Conservation (phyloP, 2,113 vertebrate species). For the Brachyistius frenatus region DNA sequence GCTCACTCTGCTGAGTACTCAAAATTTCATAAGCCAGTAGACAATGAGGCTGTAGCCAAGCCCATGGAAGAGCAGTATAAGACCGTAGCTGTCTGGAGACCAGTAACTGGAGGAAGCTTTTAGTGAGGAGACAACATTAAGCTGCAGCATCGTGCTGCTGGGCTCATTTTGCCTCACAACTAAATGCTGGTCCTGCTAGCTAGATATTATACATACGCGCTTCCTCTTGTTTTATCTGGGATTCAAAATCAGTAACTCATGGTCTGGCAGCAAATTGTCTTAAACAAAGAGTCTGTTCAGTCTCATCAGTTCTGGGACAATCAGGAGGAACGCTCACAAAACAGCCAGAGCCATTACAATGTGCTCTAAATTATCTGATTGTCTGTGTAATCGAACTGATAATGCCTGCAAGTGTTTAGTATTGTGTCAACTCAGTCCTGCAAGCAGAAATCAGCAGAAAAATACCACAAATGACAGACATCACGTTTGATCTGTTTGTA, state of each 20-base stretch:
- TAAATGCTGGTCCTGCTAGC: conserved; percentile 46
- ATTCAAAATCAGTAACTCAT: conserved; percentile 38
- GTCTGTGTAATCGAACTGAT: conserved; percentile 15
- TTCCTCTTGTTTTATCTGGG: conserved; percentile 30
- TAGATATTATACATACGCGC: conserved; percentile 7
- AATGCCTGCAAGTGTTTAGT: conserved; percentile 16
- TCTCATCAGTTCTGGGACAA: conserved; percentile 15
- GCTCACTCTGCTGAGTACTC: conserved; percentile 68
- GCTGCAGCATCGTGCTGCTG: conserved; percentile 34
- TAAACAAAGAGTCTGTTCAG: conserved; percentile 37
- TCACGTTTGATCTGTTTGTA: too few relatives aligned
- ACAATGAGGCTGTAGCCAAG: conserved; percentile 59
- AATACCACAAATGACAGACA: too few relatives aligned
- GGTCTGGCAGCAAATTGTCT: conserved; percentile 31
- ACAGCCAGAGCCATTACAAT: background rate
- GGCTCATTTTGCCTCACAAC: conserved; percentile 10
- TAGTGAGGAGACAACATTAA: conserved; percentile 50
- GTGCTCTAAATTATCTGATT: background rate
- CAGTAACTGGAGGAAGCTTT: conserved; percentile 67
- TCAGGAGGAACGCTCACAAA: conserved; percentile 35
- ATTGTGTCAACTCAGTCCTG: background rate
- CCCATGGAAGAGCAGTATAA: conserved; percentile 27
- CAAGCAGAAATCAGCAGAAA: too few relatives aligned
- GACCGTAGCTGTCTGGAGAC: conserved; percentile 58
- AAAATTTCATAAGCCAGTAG: conserved; percentile 66